Evolutionary conservation across 2,797 vertebrate species (phyloP).

Genomic region (Eupleurogrammus muticus): DNA sequence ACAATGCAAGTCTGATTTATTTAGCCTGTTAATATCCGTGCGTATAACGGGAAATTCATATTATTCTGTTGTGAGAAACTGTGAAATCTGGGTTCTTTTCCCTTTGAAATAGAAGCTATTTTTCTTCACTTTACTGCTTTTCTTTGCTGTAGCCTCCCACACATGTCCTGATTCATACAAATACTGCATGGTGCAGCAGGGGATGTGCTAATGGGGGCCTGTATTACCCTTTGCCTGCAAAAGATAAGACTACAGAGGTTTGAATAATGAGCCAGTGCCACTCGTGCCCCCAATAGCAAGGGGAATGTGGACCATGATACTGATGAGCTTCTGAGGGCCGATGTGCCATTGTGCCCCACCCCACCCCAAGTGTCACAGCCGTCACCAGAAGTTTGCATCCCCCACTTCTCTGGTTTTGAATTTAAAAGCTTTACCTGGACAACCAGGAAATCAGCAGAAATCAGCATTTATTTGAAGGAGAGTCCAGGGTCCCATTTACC

Average conservation of each 20-base stretch:
- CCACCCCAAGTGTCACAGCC: slow-evolving; percentile 1
- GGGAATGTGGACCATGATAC: slow-evolving; percentile 29
- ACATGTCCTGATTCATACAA: slow-evolving; percentile 32
- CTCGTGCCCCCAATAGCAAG: slow-evolving; percentile 58
- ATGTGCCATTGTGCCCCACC: neutral
- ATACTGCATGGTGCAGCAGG: slow-evolving; percentile 34
- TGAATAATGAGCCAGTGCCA: slow-evolving; percentile 68
- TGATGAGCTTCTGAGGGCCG: slow-evolving; percentile 53
- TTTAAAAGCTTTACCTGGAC: slow-evolving; percentile 11
- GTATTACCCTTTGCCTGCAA: slow-evolving; percentile 43
- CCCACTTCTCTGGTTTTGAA: slow-evolving; percentile 12
- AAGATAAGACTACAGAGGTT: slow-evolving; percentile 37
- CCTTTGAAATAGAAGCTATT: slow-evolving; percentile 5
- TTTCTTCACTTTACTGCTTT: neutral
- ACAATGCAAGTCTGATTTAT: slow-evolving; percentile 20
- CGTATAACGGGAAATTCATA: slow-evolving; percentile 17
- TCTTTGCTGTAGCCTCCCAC: slow-evolving; percentile 44
- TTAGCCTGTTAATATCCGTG: slow-evolving; percentile 2
- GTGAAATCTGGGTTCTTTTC: neutral
- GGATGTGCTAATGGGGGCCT: slow-evolving; percentile 52
- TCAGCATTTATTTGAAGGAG: slow-evolving; percentile 16
- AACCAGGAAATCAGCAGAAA: slow-evolving; percentile 20
- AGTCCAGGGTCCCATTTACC: slow-evolving; percentile 17
- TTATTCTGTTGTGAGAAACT: slow-evolving; percentile 2
- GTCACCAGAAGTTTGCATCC: slow-evolving; percentile 16